A percentile compares a stretch with the other conserved stretches of the same genome.
Evolutionary conservation across 2,888 invertebrate species (phyloP).

Genomic region (Pelosia muscerda): DNA sequence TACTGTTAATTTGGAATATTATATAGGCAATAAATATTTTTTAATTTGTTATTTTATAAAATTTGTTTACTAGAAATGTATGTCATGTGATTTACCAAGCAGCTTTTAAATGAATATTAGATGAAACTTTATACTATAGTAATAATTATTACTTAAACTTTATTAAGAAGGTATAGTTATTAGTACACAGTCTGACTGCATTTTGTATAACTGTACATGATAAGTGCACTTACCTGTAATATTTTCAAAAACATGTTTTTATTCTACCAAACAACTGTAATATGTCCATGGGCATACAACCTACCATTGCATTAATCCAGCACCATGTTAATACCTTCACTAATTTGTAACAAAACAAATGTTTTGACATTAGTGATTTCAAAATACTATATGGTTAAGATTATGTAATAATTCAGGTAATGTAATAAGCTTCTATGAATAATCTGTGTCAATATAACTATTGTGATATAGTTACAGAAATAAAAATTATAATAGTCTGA

Average conservation of each 20-base stretch:
- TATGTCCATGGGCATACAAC: conserved; percentile 32
- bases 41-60: conserved; percentile 51
- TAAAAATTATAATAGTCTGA: too few species aligned
- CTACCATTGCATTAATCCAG: conserved; percentile 35
- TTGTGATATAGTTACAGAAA: not conserved
- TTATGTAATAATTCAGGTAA: conserved; percentile 18
- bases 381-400: conserved; percentile 21
- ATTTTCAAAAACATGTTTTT: not conserved
- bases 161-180: conserved; percentile 1
- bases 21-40: conserved; percentile 64
- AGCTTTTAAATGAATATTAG: conserved; percentile 52
- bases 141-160: conserved; percentile 30
- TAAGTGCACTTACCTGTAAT: conserved; percentile 4
- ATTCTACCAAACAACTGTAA: conserved; percentile 17
- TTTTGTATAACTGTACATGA: conserved; percentile 23
- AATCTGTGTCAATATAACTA: conserved; percentile 1
- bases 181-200: conserved; percentile 31
- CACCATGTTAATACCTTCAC: conserved; percentile 42
- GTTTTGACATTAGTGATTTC: conserved; percentile 23
- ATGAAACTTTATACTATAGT: conserved; percentile 37
- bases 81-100: conserved; percentile 62
- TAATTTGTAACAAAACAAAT: conserved; percentile 30
- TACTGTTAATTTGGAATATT: conserved; percentile 76
- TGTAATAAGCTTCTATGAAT: conserved; percentile 29
- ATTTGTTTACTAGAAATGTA: conserved; percentile 48